Conservation (phyloP, 92 coral and sea anemone genomes). For the Siderastrea radians region DNA sequence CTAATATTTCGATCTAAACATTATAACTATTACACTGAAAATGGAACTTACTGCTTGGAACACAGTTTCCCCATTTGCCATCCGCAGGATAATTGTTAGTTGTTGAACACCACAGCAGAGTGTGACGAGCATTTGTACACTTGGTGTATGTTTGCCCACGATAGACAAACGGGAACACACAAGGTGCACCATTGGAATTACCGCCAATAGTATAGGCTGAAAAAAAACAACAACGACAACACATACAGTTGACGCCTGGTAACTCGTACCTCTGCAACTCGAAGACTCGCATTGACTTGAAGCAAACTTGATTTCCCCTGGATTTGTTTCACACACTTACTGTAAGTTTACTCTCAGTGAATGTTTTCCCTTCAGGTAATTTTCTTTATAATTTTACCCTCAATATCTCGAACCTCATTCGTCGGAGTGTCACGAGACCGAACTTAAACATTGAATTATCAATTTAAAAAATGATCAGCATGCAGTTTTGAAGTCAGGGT, state of each 20-base stretch:
- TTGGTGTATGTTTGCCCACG: constrained; percentile 39
- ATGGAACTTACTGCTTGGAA: constrained; percentile 61
- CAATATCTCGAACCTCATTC: no score
- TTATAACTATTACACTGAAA: background rate
- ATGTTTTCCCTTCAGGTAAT: no score
- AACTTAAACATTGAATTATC: no score
- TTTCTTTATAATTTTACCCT: no score
- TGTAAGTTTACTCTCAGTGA: no score
- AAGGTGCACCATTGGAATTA: constrained; percentile 67
- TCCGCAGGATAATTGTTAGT: constrained; percentile 69
- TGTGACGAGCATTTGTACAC: constrained; percentile 71
- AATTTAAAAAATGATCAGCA: no score
- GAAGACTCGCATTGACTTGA: no score
- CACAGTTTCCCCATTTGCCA: constrained; percentile 93
- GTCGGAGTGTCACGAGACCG: no score
- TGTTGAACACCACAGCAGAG: constrained; percentile 84
- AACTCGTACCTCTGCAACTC: background rate
- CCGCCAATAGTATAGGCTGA: constrained; percentile 77
- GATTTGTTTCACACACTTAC: no score
- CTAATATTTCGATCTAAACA: background rate
- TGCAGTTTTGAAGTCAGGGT: no score
- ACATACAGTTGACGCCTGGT: background rate
- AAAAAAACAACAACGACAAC: constrained; percentile 17
- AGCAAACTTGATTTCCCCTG: no score
- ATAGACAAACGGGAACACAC: constrained; percentile 92